Evolutionary conservation across 2,888 invertebrate genomes (phyloP), one percentile per base, ranked within the genome.

Genomic region (Pomacea canaliculata): DNA sequence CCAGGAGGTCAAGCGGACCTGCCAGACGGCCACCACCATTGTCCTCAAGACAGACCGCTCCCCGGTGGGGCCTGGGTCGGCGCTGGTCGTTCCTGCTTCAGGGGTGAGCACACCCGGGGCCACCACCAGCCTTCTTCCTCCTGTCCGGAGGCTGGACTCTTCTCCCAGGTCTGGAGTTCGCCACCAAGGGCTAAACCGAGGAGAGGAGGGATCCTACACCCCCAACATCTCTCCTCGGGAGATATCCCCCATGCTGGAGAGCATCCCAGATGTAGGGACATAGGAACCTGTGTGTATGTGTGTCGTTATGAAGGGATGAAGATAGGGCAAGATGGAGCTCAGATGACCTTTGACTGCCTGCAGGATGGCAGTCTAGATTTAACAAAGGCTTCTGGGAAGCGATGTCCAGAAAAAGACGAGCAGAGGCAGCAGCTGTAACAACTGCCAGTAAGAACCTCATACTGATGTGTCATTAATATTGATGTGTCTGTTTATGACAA

Each of bases 1-100:
- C 76, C 83, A 84, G 71, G 82, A 85, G 70, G 82, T 85, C 62
- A 85, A 85, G 76, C 82, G 82, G 80, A 86, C 82, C 27, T 84
- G 72, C 76, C 82, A 72, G 75, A 83, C 80, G 78, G 84, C 79
- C 66, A 83, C 65, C 79, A 82, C 69, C 60, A 56, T 82, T 23
- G 76, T 79, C 23, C 60, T 69, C 16, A 73, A 73, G 27, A 56
- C 73, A 16, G 71, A 63, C 51, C 71, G 67, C 27, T 48, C 37
- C 13, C 69, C 51, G 12, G 27, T 48, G 16, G 18, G 59, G 19
- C 73, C 68, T 18, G 67, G 23, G 23, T 59, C 19, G 46, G 71
- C 63, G 19, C 69, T 12, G 60, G 51, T 27, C 70, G n/a, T 56
- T 18, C 37, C 37, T 23, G 48, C 62, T 10, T 19, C 67, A 18